A percentile compares a stretch with the other conserved stretches of the same genome.
Evolutionary conservation across 2,113 vertebrate species (phyloP).

Genomic region (Trochalopteron elliotii): DNA sequence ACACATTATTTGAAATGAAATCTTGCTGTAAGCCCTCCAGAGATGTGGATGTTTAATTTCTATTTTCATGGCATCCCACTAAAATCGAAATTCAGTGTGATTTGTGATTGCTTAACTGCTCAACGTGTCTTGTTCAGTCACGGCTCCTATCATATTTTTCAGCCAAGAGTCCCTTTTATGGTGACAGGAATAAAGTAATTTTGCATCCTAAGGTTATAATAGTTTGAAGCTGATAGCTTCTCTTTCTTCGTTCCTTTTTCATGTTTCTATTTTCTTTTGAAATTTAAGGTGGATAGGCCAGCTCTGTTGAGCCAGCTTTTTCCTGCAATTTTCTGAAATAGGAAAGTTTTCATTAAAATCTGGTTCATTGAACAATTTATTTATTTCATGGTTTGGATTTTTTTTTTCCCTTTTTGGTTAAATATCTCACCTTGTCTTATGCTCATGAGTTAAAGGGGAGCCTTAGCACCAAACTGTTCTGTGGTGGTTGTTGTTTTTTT

Average conservation of each 20-base stretch:
- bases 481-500: background rate
- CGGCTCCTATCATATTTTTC: background rate
- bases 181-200: background rate
- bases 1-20: background rate
- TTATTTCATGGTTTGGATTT: background rate
- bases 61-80: background rate
- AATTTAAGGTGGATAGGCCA: background rate
- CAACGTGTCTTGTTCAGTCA: background rate
- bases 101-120: constrained; percentile 14
- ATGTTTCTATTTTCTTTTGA: background rate
- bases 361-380: background rate
- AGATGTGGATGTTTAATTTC: constrained; percentile 31
- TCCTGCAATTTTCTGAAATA: background rate
- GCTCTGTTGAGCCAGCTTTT: background rate
- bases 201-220: background rate
- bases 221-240: background rate
- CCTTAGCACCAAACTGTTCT: background rate
- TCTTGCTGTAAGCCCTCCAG: background rate
- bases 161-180: background rate
- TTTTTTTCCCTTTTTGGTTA: background rate
- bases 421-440: background rate
- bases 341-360: background rate
- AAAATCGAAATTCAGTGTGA: constrained; percentile 34
- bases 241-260: background rate
- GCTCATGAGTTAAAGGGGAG: background rate